Evolutionary conservation across 2,113 vertebrate genomes (phyloP), one percentile per base, ranked within the genome.

Genomic region (Pyrgilauda ruficollis): DNA sequence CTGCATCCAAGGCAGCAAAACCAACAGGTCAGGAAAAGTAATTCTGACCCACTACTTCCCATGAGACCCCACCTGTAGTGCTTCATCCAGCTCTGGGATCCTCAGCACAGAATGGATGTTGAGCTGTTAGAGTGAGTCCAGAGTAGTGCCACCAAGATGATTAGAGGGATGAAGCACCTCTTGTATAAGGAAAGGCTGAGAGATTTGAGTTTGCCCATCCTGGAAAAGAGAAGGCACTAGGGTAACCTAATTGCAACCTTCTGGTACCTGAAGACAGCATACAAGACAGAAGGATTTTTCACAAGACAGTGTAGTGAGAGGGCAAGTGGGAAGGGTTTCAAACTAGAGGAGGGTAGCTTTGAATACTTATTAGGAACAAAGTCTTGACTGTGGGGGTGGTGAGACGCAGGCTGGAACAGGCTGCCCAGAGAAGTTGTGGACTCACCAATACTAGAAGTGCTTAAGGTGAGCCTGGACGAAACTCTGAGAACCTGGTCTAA

Each of bases 131-230:
- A 30, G 19, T 8, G 13, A 72, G 50, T 27, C 31, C 50, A 73
- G 50, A 31, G 18, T 21, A 66, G 6, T 47, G 22, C 22, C 44
- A 66, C 12, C 8, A 58, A 37, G 27, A 33, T 44, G 26, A 19
- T 33, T 28, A 35, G 12, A n/a, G 27, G 13, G 33, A 27, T 58
- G 22, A 41, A 44, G 11, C 15, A 17, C 2, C 5, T 66, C 15
- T 23, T 1, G 0, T 56, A 13, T 27, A 43, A 37, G 22, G 7
- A 67, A 67, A 46, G 44, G 27, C 13, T 0, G 0, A 52, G 37
- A 81, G 15, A 52, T 28, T 39, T 74, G 18, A 7, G 7, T 44
- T 52, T 74, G 6, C 15, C 16, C 44, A 52, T 15, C 44, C 37
- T 67, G 52, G 28, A 67, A 59, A 66, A 66, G 12, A 28, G 15